These are phyloP conservation scores for Istiophorus platypterus DNA, from an alignment of 2,113 vertebrate species.

Conservation along the genomic window DNA sequence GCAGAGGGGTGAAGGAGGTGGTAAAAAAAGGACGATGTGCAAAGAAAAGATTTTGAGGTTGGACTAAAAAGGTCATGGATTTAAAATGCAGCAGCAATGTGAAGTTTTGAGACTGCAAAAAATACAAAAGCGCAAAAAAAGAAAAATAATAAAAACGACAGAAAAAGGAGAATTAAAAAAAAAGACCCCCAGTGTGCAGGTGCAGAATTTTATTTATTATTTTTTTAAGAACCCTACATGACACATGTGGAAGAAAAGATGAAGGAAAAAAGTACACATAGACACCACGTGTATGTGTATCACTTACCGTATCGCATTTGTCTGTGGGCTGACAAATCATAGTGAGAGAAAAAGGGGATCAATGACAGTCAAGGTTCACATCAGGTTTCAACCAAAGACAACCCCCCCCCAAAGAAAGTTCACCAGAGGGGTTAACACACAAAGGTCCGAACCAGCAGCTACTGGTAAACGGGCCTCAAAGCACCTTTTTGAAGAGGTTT, in stretches of 20 bases:
- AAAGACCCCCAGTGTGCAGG: constrained; percentile 60
- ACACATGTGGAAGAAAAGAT: constrained; percentile 37
- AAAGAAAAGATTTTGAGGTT: constrained; percentile 40
- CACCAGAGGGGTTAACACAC: constrained; percentile 22
- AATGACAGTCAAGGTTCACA: constrained; percentile 62
- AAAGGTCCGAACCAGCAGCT: constrained; percentile 17
- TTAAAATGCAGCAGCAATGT: constrained; percentile 37
- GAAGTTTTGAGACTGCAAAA: constrained; percentile 53
- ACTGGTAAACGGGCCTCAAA: too few species aligned
- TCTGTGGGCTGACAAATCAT: constrained; percentile 83
- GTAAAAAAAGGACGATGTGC: constrained; percentile 21
- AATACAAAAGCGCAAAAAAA: constrained; percentile 44
- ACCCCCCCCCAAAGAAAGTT: too few species aligned
- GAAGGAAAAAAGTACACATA: constrained; percentile 64
- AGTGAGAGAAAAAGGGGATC: constrained; percentile 77
- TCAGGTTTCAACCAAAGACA: constrained; percentile 24
- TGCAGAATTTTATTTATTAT: neutral
- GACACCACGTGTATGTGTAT: constrained; percentile 69
- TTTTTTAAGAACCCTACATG: constrained; percentile 36
- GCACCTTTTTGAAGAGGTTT: constrained; percentile 54
- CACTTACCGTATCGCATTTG: constrained; percentile 80
- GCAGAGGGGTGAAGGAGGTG: constrained; percentile 37
- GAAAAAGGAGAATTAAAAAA: constrained; percentile 7
- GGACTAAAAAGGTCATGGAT: constrained; percentile 58
- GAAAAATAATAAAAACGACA: neutral